Conservation (phyloP, 2,888 invertebrate genomes). For the Tromatobia lineatoria region DNA sequence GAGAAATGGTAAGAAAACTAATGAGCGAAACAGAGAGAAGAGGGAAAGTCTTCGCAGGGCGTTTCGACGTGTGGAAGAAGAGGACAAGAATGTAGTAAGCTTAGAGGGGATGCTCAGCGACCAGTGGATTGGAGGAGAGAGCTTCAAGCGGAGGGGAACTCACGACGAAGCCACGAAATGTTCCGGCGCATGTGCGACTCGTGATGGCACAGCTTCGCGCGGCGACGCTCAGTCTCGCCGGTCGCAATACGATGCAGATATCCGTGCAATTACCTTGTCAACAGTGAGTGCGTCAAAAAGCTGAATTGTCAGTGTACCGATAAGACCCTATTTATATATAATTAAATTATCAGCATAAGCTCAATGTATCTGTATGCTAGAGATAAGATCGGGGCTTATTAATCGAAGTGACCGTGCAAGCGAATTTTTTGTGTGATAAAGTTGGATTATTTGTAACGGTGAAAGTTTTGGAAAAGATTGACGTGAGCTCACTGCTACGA, state of each 20-base stretch:
- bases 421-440: background rate
- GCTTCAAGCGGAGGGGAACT: constrained; percentile 67
- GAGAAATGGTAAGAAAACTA: background rate
- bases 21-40: background rate
- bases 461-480: background rate
- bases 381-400: background rate
- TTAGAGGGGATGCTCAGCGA: constrained; percentile 52
- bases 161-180: constrained; percentile 64
- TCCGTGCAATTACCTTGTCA: constrained; percentile 81
- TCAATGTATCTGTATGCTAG: background rate
- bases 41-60: background rate
- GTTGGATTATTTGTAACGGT: background rate
- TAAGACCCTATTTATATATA: background rate
- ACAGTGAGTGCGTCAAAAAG: constrained; percentile 26
- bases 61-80: constrained; percentile 22
- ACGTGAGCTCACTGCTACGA: background rate
- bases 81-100: constrained; percentile 19
- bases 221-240: constrained; percentile 84
- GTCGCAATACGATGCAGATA: constrained; percentile 82
- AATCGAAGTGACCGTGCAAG: background rate
- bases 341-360: too few species aligned
- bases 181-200: constrained; percentile 77
- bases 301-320: background rate
- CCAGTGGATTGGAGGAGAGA: constrained; percentile 48
- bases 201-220: constrained; percentile 76